These are phyloP conservation scores for Sparus aurata DNA, from an alignment of 2,797 vertebrate genomes.

Conservation along the genomic window DNA sequence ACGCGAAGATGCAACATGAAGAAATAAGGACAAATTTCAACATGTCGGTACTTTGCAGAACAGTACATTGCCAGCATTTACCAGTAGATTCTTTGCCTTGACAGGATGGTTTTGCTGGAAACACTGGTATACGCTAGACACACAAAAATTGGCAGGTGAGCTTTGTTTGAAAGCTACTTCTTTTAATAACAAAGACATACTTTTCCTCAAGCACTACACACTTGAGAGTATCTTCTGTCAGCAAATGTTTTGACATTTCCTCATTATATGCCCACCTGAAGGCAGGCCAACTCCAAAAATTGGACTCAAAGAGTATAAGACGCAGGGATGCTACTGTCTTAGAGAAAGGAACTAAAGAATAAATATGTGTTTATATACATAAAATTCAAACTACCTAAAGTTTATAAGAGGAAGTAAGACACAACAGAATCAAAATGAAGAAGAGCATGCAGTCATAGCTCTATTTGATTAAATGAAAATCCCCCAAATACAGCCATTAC, in stretches of 20 bases:
- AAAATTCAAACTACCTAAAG: not conserved
- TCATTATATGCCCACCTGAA: not conserved
- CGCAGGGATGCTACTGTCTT: not conserved
- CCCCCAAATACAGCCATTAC: no score
- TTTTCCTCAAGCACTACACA: not conserved
- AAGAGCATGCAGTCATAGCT: not conserved
- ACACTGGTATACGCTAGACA: no score
- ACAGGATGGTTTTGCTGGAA: not conserved
- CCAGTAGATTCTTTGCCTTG: not conserved
- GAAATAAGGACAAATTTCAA: no score
- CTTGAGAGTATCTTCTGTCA: not conserved
- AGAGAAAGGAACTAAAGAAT: not conserved
- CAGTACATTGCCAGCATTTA: no score
- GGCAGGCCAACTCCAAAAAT: not conserved
- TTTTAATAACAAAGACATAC: not conserved
- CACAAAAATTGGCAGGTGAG: no score
- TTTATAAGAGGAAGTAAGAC: conserved; percentile 4
- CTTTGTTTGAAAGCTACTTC: not conserved
- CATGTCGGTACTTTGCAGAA: no score
- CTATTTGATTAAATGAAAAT: no score
- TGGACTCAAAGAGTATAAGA: not conserved
- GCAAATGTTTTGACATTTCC: no score
- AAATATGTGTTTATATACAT: not conserved
- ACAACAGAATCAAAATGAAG: not conserved
- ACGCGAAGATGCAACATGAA: no score